A percentile compares a stretch with the other conserved stretches of the same genome.
These are phyloP conservation scores for Calameuta idolon DNA, from an alignment of 2,888 invertebrate species.

Conservation along the genomic window DNA sequence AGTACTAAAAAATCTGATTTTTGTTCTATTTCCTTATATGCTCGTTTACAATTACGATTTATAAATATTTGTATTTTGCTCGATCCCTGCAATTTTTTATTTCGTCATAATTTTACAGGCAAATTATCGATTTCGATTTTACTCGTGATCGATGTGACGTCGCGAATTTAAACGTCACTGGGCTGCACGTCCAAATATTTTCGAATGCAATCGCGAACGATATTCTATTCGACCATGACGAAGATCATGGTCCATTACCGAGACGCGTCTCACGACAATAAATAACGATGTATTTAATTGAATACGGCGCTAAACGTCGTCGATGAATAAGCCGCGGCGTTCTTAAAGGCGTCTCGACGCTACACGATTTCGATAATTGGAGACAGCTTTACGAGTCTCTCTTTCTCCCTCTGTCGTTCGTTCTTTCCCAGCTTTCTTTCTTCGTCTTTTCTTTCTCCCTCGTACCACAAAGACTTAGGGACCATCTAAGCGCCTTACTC, in stretches of 20 bases:
- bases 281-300: neutral
- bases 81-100: neutral
- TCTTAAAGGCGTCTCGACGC: neutral
- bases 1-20: neutral
- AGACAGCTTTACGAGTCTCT: neutral
- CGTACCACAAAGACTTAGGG: neutral
- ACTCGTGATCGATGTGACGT: neutral
- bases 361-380: neutral
- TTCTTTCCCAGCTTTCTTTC: neutral
- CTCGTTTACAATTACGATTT: neutral
- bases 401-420: neutral
- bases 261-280: neutral
- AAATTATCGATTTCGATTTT: neutral
- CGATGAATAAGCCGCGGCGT: neutral
- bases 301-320: neutral
- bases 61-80: neutral
- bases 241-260: neutral
- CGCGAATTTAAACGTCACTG: neutral
- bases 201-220: neutral
- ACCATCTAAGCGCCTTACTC: neutral
- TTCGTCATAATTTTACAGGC: neutral
- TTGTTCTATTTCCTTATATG: neutral
- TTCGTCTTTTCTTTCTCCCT: neutral
- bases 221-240: neutral
- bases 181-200: neutral